These are phyloP conservation scores for Neocloeon triangulifer DNA, from an alignment of 1,140 invertebrate genomes.

Conservation along the genomic window DNA sequence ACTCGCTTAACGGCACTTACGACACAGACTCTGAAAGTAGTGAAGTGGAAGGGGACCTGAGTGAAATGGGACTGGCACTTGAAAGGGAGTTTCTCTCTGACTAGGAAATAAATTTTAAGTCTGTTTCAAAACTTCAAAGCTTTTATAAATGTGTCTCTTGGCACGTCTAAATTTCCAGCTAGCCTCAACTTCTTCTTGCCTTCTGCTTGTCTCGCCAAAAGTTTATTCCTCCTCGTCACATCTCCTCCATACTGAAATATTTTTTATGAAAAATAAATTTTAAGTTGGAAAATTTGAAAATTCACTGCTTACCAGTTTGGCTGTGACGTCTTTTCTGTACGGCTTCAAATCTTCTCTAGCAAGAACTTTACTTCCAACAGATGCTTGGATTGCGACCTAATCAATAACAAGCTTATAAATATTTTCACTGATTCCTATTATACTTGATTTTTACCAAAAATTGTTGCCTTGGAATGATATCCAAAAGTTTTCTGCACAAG, in stretches of 20 bases:
- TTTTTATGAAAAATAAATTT: slow-evolving; percentile 1
- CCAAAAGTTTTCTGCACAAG: slow-evolving; percentile 56
- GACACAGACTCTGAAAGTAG: too few species aligned
- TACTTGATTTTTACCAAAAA: slow-evolving; percentile 22
- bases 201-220: slow-evolving; percentile 70
- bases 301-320: slow-evolving; percentile 54
- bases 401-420: slow-evolving; percentile 14
- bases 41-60: too few species aligned
- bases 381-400: slow-evolving; percentile 68
- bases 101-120: not conserved
- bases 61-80: too few species aligned
- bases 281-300: slow-evolving; percentile 5
- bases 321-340: slow-evolving; percentile 76
- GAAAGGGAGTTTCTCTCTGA: too few species aligned
- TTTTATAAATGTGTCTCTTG: slow-evolving; percentile 84
- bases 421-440: slow-evolving; percentile 3
- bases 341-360: slow-evolving; percentile 73
- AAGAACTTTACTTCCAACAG: slow-evolving; percentile 55
- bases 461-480: slow-evolving; percentile 76
- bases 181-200: slow-evolving; percentile 83
- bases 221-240: slow-evolving; percentile 68
- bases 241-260: slow-evolving; percentile 74
- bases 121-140: slow-evolving; percentile 53
- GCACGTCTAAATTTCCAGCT: slow-evolving; percentile 74
- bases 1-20: too few species aligned